Conservation (phyloP, 2,113 vertebrate species). For the Onychostruthus taczanowskii region DNA sequence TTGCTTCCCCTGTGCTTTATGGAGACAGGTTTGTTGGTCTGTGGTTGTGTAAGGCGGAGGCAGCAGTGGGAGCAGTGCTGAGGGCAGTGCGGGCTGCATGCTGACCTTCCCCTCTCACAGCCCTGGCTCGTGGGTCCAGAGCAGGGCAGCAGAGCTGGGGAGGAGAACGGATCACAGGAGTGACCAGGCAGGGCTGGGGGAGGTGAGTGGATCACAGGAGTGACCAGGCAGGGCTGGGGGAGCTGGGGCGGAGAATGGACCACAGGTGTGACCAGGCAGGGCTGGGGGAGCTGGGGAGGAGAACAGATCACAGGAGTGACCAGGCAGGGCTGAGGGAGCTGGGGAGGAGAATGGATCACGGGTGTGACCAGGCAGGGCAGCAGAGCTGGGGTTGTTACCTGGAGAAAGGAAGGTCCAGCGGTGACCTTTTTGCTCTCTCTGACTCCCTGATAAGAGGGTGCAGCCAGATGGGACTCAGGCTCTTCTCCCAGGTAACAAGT, state of each 20-base stretch:
- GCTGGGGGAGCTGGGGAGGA: no score
- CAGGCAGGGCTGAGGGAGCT: no score
- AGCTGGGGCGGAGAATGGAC: not conserved
- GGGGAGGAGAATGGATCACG: no score
- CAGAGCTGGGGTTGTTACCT: not conserved
- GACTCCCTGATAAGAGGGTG: not conserved
- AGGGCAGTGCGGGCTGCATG: accelerated
- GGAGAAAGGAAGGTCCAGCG: no score
- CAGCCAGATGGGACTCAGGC: not conserved
- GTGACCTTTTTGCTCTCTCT: not conserved
- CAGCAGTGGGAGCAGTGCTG: not conserved
- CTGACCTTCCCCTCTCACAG: not conserved
- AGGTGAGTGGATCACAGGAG: no score
- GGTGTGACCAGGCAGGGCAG: no score
- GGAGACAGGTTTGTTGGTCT: no score
- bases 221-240: no score
- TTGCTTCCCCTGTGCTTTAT: accelerated
- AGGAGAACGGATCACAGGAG: not conserved
- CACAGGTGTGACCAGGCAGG: not conserved
- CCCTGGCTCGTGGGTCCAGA: not conserved
- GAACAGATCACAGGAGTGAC: no score
- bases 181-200: not conserved
- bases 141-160: not conserved
- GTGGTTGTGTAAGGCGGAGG: no score
- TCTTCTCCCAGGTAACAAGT: not conserved